Evolutionary conservation across 2,888 invertebrate genomes (phyloP).

Genomic region (Drosophila longiperda): DNA sequence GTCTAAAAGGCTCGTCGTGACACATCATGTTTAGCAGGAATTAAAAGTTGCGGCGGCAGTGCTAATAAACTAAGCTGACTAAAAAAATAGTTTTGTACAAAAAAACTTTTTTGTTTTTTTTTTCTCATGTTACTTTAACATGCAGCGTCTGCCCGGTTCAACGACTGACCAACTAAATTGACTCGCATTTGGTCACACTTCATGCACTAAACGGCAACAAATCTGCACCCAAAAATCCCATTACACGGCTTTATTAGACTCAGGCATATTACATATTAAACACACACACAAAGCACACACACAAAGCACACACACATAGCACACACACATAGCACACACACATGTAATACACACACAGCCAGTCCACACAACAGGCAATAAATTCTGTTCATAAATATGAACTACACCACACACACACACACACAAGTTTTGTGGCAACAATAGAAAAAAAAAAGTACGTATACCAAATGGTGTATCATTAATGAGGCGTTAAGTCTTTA

Average conservation of each 20-base stretch:
- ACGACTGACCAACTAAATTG: conserved; percentile 43
- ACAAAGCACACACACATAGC: background rate
- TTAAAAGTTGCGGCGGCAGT: background rate
- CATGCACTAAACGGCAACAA: conserved; percentile 54
- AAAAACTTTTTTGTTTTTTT: background rate
- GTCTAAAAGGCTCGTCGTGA: background rate
- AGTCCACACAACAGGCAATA: conserved; percentile 36
- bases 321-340: conserved; percentile 1
- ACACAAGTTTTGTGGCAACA: conserved; percentile 13
- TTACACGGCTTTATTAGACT: conserved; percentile 46
- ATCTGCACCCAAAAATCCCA: conserved; percentile 47
- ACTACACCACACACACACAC: conserved; percentile 13
- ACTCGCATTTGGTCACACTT: conserved; percentile 46
- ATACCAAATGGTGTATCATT: conserved; percentile 62
- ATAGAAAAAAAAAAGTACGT: conserved; percentile 12
- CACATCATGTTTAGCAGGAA: background rate
- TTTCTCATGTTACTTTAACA: background rate
- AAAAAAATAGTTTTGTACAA: background rate
- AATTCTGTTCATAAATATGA: conserved; percentile 65
- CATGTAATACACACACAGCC: background rate
- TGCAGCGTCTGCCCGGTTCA: conserved; percentile 5
- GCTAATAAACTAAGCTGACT: conserved; percentile 1
- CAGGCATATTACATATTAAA: conserved; percentile 17
- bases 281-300: conserved; percentile 8
- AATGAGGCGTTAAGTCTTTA: conserved; percentile 50